A percentile compares a stretch with the other conserved stretches of the same genome.
Evolutionary conservation across 2,113 vertebrate genomes (phyloP).

Genomic region (Malurus alboscapulatus): DNA sequence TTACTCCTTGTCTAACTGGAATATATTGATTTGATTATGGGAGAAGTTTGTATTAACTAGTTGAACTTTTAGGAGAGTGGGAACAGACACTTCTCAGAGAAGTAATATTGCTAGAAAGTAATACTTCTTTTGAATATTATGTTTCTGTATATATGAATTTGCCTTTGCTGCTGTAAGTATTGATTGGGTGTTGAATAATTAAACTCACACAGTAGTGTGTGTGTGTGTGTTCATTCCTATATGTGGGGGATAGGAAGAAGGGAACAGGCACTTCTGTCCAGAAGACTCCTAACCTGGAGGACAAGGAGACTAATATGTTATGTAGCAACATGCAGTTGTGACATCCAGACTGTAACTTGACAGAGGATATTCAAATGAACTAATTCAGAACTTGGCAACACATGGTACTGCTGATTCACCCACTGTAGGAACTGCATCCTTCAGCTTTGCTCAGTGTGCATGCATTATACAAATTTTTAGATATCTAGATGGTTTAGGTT

Average conservation of each 20-base stretch:
- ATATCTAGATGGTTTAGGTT: neutral
- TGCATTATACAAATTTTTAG: neutral
- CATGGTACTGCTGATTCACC: neutral
- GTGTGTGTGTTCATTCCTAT: neutral
- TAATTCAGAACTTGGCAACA: neutral
- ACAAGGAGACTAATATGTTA: neutral
- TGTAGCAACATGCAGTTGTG: neutral
- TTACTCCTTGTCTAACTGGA: neutral
- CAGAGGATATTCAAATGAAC: neutral
- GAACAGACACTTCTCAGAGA: neutral
- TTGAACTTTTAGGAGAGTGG: neutral
- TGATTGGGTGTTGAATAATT: neutral
- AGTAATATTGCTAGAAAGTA: neutral
- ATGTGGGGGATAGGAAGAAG: neutral
- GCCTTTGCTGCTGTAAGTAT: neutral
- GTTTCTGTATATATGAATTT: neutral
- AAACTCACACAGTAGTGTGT: neutral
- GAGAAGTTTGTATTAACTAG: neutral
- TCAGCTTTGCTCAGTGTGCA: neutral
- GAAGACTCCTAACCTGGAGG: neutral
- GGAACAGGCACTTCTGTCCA: neutral
- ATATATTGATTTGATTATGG: neutral
- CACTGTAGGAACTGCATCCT: neutral
- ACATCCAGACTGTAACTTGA: neutral
- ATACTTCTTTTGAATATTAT: neutral